Conservation (phyloP, 2,888 invertebrate genomes). For the Heliconius cydno region DNA sequence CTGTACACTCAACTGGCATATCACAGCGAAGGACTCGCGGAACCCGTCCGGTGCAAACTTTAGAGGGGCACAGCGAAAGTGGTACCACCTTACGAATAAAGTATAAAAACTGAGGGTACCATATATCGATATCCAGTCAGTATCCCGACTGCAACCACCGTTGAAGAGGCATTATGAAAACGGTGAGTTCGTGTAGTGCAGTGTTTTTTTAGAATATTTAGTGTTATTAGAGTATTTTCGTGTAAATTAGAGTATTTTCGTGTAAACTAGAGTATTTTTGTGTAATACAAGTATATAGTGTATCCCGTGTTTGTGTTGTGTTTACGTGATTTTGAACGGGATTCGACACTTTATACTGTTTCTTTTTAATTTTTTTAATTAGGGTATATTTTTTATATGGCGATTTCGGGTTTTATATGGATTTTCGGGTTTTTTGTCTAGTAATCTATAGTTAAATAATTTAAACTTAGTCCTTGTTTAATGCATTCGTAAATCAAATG, state of each 20-base stretch:
- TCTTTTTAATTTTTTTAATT: neutral
- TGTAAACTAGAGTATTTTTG: constrained; percentile 55
- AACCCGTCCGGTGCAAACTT: constrained; percentile 61
- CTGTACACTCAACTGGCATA: constrained; percentile 62
- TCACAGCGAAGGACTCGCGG: constrained; percentile 76
- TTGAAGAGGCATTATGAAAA: constrained; percentile 80
- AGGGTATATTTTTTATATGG: neutral
- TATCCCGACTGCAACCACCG: constrained; percentile 78
- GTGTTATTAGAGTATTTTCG: constrained; percentile 73
- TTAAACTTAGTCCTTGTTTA: neutral
- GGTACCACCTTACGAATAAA: constrained; percentile 69
- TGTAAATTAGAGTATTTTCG: constrained; percentile 57
- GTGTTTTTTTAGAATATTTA: constrained; percentile 59
- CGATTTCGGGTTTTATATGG: no score
- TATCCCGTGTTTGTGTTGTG: constrained; percentile 61
- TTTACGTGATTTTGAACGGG: neutral
- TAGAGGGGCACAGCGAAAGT: constrained; percentile 81
- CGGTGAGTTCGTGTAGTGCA: constrained; percentile 73
- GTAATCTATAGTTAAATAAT: neutral
- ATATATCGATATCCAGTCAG: constrained; percentile 75
- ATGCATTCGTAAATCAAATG: no score
- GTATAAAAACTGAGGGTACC: constrained; percentile 80
- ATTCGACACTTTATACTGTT: constrained; percentile 3
- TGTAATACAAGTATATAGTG: constrained; percentile 49
- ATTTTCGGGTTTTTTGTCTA: neutral